Conservation (phyloP, 2,797 vertebrate genomes). For the Galago senegalensis region DNA sequence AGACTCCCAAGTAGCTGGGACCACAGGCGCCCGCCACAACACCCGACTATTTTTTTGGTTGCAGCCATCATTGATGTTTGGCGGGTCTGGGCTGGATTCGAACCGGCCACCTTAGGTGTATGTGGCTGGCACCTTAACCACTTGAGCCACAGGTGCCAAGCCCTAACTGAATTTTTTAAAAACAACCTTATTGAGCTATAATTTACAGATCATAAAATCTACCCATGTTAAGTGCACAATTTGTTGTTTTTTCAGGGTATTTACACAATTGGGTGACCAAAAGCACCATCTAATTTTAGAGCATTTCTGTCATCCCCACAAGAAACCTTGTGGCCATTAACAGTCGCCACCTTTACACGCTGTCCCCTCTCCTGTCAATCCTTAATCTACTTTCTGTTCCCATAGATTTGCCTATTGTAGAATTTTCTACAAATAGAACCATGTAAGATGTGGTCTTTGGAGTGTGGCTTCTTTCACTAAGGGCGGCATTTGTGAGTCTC, state of each 20-base stretch:
- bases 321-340: constrained; percentile 2
- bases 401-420: background rate
- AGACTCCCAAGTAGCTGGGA: no score
- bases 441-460: background rate
- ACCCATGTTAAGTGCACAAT: background rate
- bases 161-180: constrained; percentile 40
- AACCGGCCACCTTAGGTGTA: no score
- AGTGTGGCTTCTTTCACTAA: background rate
- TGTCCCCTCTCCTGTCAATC: background rate
- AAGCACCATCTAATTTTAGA: constrained; percentile 23
- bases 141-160: no score
- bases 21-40: no score
- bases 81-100: no score
- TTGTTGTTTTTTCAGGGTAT: background rate
- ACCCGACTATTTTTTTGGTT: no score
- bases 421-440: background rate
- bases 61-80: no score
- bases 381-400: background rate
- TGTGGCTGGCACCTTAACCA: no score
- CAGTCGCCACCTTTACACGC: background rate
- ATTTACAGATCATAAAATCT: constrained; percentile 52
- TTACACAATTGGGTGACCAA: background rate
- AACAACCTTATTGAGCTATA: constrained; percentile 54
- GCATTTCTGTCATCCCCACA: background rate
- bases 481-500: background rate